Evolutionary conservation across 2,113 vertebrate genomes (phyloP).

Genomic region (Rynchops niger): DNA sequence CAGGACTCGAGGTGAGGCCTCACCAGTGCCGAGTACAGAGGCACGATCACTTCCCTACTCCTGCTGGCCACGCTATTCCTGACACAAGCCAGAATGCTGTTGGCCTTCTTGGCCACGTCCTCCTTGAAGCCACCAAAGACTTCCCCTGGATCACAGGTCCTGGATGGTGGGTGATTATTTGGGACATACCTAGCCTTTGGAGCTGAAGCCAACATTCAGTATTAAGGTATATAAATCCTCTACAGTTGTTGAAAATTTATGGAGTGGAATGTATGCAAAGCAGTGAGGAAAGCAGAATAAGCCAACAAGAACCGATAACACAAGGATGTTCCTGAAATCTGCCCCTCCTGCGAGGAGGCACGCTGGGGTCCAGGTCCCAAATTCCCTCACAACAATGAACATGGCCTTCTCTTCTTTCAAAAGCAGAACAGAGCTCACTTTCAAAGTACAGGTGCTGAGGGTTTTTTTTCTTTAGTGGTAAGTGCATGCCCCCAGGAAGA

Average conservation of each 20-base stretch:
- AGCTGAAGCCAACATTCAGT: background rate
- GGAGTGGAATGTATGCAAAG: background rate
- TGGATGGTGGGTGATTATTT: background rate
- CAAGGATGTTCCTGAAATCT: background rate
- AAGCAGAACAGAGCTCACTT: background rate
- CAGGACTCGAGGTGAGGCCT: too few relatives aligned
- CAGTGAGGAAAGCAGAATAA: background rate
- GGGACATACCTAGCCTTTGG: fast-evolving
- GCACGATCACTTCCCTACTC: too few relatives aligned
- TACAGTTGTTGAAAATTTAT: background rate
- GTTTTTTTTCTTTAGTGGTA: background rate
- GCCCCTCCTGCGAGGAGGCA: background rate
- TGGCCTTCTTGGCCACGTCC: background rate
- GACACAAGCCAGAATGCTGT: too few relatives aligned
- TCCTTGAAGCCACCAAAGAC: background rate
- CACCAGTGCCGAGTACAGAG: too few relatives aligned
- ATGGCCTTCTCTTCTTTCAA: background rate
- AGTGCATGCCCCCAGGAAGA: background rate
- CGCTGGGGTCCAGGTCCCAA: background rate
- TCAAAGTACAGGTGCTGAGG: background rate
- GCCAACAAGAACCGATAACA: background rate
- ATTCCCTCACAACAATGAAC: background rate
- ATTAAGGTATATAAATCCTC: background rate
- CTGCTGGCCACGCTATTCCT: too few relatives aligned
- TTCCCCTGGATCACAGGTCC: background rate